phyloP scores from a whole-genome alignment of 53 echinoderm and acorn worm genomes.

The Echinometra lucunter region DNA sequence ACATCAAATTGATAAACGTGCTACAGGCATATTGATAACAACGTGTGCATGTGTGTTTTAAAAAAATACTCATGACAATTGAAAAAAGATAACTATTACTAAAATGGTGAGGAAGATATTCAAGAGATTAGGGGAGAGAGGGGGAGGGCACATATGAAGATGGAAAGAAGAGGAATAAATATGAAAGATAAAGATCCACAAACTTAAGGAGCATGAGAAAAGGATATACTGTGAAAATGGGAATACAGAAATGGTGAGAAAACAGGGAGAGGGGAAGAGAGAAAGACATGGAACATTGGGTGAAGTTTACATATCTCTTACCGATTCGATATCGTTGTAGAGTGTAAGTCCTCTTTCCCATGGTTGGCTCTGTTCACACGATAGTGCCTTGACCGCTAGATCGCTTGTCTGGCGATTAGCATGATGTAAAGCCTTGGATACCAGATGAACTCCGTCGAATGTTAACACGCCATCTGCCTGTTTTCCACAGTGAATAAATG shows the following conservation, averaged over 20 bases:
- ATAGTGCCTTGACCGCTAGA: conserved; percentile 68
- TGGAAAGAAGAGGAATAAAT: neutral
- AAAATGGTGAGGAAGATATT: too few species aligned
- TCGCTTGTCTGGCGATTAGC: conserved; percentile 53
- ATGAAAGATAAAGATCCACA: too few species aligned
- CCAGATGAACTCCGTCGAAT: conserved; percentile 80
- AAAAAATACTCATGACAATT: too few species aligned
- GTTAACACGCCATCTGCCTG: conserved; percentile 82
- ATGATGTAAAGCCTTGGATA: conserved; percentile 69
- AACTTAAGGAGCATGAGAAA: too few species aligned
- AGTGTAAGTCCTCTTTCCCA: conserved; percentile 80
- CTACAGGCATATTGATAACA: too few species aligned
- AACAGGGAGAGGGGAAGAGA: neutral
- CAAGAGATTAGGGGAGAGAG: too few species aligned
- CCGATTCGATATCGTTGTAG: conserved; percentile 77
- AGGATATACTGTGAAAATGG: too few species aligned
- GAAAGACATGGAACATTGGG: neutral
- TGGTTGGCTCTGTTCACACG: conserved; percentile 64
- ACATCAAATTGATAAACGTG: too few species aligned
- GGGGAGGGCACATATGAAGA: neutral
- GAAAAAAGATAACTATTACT: too few species aligned
- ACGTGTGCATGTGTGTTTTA: too few species aligned
- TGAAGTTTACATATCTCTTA: neutral
- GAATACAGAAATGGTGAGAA: neutral
- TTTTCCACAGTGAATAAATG: neutral